Percentiles rank a stretch among this genome's conserved stretches.
Evolutionary conservation across 2,113 vertebrate genomes (phyloP).

Genomic region (Strix aluco): DNA sequence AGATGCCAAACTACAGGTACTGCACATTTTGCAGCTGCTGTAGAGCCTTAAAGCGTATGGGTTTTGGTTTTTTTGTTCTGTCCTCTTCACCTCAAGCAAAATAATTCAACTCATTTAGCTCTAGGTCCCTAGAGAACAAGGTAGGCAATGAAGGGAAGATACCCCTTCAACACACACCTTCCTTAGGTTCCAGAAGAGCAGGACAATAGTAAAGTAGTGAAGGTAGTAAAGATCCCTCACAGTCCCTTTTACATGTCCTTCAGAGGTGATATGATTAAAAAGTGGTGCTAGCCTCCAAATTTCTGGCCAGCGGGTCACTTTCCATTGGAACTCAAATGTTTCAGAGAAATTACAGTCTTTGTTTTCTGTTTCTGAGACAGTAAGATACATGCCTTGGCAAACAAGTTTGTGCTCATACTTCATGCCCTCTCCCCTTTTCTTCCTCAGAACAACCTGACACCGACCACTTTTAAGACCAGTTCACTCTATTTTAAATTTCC

Average conservation of each 20-base stretch:
- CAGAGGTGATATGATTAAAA: not conserved
- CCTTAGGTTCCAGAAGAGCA: not conserved
- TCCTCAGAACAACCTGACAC: not conserved
- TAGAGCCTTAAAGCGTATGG: not conserved
- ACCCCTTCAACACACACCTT: not conserved
- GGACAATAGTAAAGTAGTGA: not conserved
- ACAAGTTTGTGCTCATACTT: not conserved
- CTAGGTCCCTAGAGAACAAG: not conserved
- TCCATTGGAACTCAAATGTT: not conserved
- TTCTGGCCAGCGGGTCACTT: not conserved
- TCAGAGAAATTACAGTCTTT: not conserved
- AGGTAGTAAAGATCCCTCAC: not conserved
- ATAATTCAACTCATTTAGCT: not conserved
- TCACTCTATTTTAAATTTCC: not conserved
- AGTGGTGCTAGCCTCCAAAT: not conserved
- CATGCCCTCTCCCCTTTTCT: not conserved
- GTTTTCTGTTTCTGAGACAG: not conserved
- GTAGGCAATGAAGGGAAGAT: not conserved
- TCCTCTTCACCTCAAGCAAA: not conserved
- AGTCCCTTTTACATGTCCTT: not conserved
- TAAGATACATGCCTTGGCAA: not conserved
- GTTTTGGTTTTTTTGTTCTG: not conserved
- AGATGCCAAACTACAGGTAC: not conserved
- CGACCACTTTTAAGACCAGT: not conserved
- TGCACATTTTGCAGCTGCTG: not conserved